phyloP scores from a whole-genome alignment of 2,797 vertebrate species.

The Rhodeus uyekii region DNA sequence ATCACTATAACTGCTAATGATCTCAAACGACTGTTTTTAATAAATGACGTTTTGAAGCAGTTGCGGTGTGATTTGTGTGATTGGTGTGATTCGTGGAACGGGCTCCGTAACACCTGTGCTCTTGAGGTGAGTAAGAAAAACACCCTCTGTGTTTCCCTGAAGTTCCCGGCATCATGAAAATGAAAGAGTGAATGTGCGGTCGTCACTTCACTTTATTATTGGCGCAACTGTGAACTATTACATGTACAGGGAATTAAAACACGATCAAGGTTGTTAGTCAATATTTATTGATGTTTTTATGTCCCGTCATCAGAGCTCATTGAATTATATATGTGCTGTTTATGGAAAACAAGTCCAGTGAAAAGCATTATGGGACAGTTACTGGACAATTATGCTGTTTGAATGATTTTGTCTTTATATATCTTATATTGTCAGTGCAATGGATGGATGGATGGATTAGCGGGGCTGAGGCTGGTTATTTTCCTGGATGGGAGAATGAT shows the following conservation, averaged over 20 bases:
- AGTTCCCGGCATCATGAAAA: not conserved
- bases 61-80: conserved; percentile 2
- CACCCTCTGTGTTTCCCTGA: not conserved
- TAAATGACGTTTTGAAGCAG: conserved; percentile 67
- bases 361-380: not conserved
- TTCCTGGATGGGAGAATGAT: no score
- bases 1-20: conserved; percentile 62
- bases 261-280: not conserved
- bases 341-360: not conserved
- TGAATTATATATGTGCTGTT: not conserved
- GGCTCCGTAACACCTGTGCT: not conserved
- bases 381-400: not conserved
- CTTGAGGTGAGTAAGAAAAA: not conserved
- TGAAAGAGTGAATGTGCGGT: not conserved
- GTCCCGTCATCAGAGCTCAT: not conserved
- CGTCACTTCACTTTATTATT: not conserved
- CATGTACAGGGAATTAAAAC: not conserved
- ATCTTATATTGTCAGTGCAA: not conserved
- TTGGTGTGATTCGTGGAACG: not conserved
- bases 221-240: not conserved
- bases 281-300: not conserved
- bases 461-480: no score
- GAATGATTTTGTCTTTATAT: not conserved
- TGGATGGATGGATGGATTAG: not conserved
- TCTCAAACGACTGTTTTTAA: conserved; percentile 67